These are phyloP conservation scores for Adoxophyes honmai DNA, from an alignment of 1,140 invertebrate genomes.

Conservation along the genomic window DNA sequence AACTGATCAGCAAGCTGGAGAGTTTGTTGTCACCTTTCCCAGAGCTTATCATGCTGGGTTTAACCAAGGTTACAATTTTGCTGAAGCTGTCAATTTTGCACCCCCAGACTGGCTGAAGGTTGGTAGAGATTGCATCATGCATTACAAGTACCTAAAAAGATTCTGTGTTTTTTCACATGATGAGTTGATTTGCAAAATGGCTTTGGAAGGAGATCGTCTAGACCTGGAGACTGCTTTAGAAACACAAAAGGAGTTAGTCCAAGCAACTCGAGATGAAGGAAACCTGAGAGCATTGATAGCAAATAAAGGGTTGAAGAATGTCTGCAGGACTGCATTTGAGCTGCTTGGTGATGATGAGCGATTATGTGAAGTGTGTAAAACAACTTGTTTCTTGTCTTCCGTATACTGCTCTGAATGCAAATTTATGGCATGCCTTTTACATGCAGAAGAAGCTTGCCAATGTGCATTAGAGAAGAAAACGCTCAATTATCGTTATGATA, in stretches of 20 bases:
- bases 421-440: conserved; percentile 91
- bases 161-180: conserved; percentile 99
- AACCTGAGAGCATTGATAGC: conserved; percentile 86
- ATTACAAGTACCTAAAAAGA: conserved; percentile 95
- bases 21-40: conserved; percentile 99
- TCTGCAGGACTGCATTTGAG: conserved; percentile 94
- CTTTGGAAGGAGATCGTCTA: conserved; percentile 90
- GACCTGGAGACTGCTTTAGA: conserved; percentile 91
- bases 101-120: conserved; percentile 98
- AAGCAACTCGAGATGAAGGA: conserved; percentile 91
- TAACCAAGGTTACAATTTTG: conserved; percentile 99
- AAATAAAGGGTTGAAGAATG: conserved; percentile 88
- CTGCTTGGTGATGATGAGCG: conserved; percentile 96
- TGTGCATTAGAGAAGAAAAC: conserved; percentile 90
- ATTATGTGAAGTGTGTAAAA: conserved; percentile 97
- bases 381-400: conserved; percentile 97
- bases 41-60: conserved; percentile 99
- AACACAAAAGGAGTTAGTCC: conserved; percentile 91
- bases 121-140: conserved; percentile 94
- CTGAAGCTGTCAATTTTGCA: conserved; percentile 99
- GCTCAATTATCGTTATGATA: conserved; percentile 92
- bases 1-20: conserved; percentile 98
- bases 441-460: conserved; percentile 90
- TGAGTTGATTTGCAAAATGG: conserved; percentile 99
- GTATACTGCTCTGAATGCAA: conserved; percentile 91